Evolutionary conservation across 2,888 invertebrate species (phyloP).

Genomic region (Yponomeuta sedellus): DNA sequence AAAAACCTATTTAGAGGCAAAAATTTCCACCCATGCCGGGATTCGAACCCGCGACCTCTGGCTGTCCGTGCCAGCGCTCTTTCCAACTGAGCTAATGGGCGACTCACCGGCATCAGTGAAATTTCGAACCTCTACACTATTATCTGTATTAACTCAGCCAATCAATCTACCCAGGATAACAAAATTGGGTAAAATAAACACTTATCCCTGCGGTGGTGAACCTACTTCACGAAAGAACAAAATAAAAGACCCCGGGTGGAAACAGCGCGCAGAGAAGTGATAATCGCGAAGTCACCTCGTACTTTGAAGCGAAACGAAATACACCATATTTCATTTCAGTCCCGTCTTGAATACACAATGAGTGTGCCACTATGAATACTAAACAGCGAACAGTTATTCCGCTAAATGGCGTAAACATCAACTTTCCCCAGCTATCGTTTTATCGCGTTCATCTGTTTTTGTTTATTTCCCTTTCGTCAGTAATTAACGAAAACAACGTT

Average conservation of each 20-base stretch:
- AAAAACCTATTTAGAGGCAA: too few relatives aligned
- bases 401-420: conserved; percentile 71
- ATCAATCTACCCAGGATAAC: too few relatives aligned
- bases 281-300: conserved; percentile 53
- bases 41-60: too few relatives aligned
- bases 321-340: conserved; percentile 72
- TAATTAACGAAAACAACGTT: conserved; percentile 2
- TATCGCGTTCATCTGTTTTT: conserved; percentile 30
- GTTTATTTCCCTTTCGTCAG: background rate
- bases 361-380: conserved; percentile 67
- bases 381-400: conserved; percentile 70
- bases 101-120: too few relatives aligned
- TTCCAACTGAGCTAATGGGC: too few relatives aligned
- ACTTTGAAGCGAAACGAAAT: conserved; percentile 65
- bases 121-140: too few relatives aligned
- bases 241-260: background rate
- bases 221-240: too few relatives aligned
- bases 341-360: conserved; percentile 67
- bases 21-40: too few relatives aligned
- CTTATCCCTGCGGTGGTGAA: too few relatives aligned
- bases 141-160: too few relatives aligned
- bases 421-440: conserved; percentile 56
- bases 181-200: too few relatives aligned
- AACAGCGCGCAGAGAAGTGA: background rate
- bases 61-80: too few relatives aligned